phyloP scores from a whole-genome alignment of 2,113 vertebrate species.

The Corythornis vintsioides region DNA sequence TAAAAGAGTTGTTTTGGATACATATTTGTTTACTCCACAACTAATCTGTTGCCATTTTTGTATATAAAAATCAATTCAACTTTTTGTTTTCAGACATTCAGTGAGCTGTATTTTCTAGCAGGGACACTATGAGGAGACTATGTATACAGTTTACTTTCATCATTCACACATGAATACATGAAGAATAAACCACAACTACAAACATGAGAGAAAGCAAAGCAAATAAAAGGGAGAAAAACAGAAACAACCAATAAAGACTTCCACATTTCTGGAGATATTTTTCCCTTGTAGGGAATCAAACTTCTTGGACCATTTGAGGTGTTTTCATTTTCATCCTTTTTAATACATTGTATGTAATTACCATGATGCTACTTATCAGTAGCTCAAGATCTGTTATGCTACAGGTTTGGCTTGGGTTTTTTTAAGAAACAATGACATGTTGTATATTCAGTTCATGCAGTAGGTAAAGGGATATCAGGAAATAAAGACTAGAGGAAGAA shows the following conservation, averaged over 20 bases:
- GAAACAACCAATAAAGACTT: not conserved
- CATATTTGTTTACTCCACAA: not conserved
- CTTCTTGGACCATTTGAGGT: not conserved
- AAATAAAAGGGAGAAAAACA: conserved; percentile 11
- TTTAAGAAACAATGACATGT: not conserved
- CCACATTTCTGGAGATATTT: not conserved
- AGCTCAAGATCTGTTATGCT: not conserved
- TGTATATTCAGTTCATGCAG: not conserved
- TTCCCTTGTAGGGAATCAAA: not conserved
- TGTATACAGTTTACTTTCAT: not conserved
- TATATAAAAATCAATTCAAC: not conserved
- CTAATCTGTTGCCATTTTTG: not conserved
- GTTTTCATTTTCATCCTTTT: not conserved
- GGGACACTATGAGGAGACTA: not conserved
- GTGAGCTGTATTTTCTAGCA: not conserved
- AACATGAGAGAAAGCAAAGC: conserved; percentile 45
- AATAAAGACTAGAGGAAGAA: not conserved
- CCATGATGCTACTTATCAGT: not conserved
- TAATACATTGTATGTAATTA: not conserved
- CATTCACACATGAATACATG: not conserved
- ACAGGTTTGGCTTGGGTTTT: not conserved
- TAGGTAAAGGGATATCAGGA: not conserved
- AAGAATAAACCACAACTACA: not conserved
- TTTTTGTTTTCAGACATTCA: not conserved
- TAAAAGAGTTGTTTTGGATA: not conserved